phyloP scores from a whole-genome alignment of 2,113 vertebrate genomes.

The Dascyllus trimaculatus region DNA sequence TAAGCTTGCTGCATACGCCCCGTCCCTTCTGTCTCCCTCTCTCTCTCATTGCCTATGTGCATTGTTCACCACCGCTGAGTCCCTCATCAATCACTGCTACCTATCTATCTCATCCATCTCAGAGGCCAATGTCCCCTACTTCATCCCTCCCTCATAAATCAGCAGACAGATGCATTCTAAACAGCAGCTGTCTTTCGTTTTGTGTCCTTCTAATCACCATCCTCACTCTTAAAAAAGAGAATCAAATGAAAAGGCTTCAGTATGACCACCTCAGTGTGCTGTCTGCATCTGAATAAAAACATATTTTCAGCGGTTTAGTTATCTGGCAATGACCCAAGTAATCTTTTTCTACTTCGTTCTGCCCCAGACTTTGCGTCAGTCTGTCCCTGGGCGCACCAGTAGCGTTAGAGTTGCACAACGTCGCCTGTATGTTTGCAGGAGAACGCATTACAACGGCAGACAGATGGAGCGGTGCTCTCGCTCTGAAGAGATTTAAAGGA shows the following conservation, averaged over 20 bases:
- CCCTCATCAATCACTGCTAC: conserved; percentile 67
- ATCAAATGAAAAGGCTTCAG: neutral
- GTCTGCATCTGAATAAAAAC: neutral
- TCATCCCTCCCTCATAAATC: conserved; percentile 63
- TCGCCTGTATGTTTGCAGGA: conserved; percentile 30
- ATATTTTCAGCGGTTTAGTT: conserved; percentile 12
- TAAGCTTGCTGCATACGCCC: neutral
- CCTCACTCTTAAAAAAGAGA: neutral
- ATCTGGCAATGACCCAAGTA: neutral
- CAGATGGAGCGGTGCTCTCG: conserved; percentile 69
- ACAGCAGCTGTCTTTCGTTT: conserved; percentile 33
- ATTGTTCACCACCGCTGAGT: conserved; percentile 33
- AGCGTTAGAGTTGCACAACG: conserved; percentile 32
- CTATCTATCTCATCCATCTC: conserved; percentile 64
- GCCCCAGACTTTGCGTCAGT: neutral
- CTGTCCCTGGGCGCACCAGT: conserved; percentile 4
- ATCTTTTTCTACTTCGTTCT: neutral
- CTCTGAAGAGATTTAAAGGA: conserved; percentile 67
- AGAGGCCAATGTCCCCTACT: conserved; percentile 42
- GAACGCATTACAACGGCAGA: conserved; percentile 24
- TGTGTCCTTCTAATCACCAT: neutral
- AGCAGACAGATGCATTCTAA: conserved; percentile 53
- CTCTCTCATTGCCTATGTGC: conserved; percentile 33
- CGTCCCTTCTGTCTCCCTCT: neutral
- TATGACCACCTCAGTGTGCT: conserved; percentile 27